These are phyloP conservation scores for Monochamus alternatus DNA, from an alignment of 2,888 invertebrate species.

Conservation along the genomic window DNA sequence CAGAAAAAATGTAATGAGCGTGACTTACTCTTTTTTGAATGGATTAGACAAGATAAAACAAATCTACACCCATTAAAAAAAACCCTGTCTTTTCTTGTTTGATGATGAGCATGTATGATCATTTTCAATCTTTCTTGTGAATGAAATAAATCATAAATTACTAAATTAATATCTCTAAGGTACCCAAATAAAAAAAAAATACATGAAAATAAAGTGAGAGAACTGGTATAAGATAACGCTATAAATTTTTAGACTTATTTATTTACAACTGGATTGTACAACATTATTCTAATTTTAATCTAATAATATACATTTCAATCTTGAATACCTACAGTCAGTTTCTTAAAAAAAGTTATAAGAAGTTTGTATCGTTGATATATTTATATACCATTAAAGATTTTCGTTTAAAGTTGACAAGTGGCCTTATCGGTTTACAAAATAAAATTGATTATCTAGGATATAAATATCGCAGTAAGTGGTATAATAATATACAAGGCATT, in stretches of 20 bases:
- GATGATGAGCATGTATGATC: no score
- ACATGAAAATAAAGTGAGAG: no score
- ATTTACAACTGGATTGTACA: conserved; percentile 72
- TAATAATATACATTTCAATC: conserved; percentile 71
- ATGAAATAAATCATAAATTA: no score
- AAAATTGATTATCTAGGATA: conserved; percentile 23
- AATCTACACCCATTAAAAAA: no score
- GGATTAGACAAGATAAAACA: no score
- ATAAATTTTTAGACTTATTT: conserved; percentile 57
- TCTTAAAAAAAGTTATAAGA: conserved; percentile 70
- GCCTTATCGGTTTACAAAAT: conserved; percentile 6
- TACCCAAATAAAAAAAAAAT: no score
- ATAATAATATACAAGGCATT: conserved; percentile 36
- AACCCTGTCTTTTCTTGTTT: no score
- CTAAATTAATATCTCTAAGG: no score
- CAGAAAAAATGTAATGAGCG: no score
- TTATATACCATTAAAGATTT: conserved; percentile 49
- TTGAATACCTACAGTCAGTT: conserved; percentile 68
- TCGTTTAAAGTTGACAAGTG: conserved; percentile 8
- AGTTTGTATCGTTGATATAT: conserved; percentile 66
- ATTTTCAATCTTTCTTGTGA: no score
- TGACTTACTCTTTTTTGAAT: no score
- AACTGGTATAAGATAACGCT: background rate
- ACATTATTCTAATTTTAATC: conserved; percentile 69
- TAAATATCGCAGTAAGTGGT: conserved; percentile 42